Conservation (phyloP, 2,888 invertebrate species). For the Apamea crenata region DNA sequence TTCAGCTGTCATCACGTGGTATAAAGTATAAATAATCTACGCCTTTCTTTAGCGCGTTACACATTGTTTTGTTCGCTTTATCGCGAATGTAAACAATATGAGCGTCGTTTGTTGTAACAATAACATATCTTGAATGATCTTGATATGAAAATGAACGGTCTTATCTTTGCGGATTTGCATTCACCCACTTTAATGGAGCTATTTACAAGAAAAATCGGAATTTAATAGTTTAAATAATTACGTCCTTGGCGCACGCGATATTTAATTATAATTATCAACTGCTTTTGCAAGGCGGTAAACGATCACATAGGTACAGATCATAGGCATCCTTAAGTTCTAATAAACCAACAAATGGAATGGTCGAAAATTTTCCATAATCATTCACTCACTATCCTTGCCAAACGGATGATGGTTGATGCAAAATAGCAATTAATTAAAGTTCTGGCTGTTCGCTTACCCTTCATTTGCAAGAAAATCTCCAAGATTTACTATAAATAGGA, state of each 20-base stretch:
- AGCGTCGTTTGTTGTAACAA: constrained; percentile 28
- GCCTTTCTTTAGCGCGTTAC: constrained; percentile 26
- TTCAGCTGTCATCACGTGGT: constrained; percentile 32
- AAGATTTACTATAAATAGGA: constrained; percentile 59
- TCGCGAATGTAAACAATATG: constrained; percentile 58
- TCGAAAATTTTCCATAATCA: constrained; percentile 1
- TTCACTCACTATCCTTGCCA: neutral
- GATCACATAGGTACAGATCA: neutral
- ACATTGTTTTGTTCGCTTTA: constrained; percentile 56
- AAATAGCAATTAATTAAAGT: constrained; percentile 35
- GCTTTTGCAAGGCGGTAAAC: neutral
- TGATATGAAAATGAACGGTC: constrained; percentile 42
- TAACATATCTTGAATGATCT: constrained; percentile 44
- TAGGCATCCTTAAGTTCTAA: too few relatives aligned
- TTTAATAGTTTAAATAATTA: constrained; percentile 31
- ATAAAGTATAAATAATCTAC: constrained; percentile 39
- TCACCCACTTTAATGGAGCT: constrained; percentile 12
- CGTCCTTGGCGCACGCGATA: constrained; percentile 17
- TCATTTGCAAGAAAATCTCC: constrained; percentile 33
- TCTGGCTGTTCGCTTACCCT: constrained; percentile 18
- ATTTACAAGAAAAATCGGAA: constrained; percentile 2
- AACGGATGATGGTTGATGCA: constrained; percentile 8
- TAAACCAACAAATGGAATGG: neutral
- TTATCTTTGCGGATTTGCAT: constrained; percentile 51
- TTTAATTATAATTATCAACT: constrained; percentile 8